A percentile compares a stretch with the other conserved stretches of the same genome.
phyloP scores from a whole-genome alignment of 2,888 invertebrate genomes.

The Mellilla xanthometata region DNA sequence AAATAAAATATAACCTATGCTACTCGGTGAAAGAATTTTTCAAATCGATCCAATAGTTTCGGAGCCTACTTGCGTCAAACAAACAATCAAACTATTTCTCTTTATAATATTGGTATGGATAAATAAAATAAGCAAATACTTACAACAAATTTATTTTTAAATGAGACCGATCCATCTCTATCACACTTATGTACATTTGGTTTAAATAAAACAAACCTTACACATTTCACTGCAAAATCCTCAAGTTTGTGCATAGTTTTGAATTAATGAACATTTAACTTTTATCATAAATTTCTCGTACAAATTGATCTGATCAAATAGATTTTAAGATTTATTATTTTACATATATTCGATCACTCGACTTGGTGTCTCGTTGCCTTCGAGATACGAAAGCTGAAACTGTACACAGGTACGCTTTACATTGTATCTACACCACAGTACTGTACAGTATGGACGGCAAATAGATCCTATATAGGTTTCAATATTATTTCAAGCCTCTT shows the following conservation, averaged over 20 bases:
- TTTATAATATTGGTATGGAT: too few relatives aligned
- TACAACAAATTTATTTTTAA: slow-evolving; percentile 80
- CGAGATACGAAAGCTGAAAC: slow-evolving; percentile 42
- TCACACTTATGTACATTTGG: slow-evolving; percentile 83
- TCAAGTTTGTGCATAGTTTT: slow-evolving; percentile 81
- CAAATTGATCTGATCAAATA: slow-evolving; percentile 64
- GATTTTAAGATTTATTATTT: slow-evolving; percentile 44
- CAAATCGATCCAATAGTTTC: too few relatives aligned
- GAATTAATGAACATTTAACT: slow-evolving; percentile 66
- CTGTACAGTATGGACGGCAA: background rate
- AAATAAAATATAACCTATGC: too few relatives aligned
- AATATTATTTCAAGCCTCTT: too few relatives aligned
- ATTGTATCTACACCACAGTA: slow-evolving; percentile 7
- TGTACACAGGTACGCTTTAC: slow-evolving; percentile 43
- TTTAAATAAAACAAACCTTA: slow-evolving; percentile 80
- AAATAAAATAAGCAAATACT: slow-evolving; percentile 46
- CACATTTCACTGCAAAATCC: slow-evolving; percentile 71
- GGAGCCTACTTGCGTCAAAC: too few relatives aligned
- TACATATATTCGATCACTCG: slow-evolving; percentile 58
- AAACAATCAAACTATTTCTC: too few relatives aligned
- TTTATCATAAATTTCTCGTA: slow-evolving; percentile 62
- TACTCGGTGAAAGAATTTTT: too few relatives aligned
- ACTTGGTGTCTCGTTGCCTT: slow-evolving; percentile 64
- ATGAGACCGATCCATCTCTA: slow-evolving; percentile 82
- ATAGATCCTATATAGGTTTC: background rate